phyloP scores from a whole-genome alignment of 2,888 invertebrate species.

The Lasioglossum morio region DNA sequence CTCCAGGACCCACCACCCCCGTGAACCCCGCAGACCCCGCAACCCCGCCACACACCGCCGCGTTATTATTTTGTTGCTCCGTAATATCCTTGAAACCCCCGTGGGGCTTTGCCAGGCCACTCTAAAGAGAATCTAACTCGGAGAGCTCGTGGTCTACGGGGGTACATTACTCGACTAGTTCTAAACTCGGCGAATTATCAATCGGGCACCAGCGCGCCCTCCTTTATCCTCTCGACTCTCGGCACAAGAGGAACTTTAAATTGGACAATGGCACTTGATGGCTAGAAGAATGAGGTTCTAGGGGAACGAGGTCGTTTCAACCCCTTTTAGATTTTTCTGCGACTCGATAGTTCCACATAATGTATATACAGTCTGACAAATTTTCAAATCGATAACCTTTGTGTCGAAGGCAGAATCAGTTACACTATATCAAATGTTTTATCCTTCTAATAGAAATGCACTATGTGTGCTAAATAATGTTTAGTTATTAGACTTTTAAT shows the following conservation, averaged over 20 bases:
- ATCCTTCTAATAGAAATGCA: not conserved
- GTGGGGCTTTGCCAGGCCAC: slow-evolving; percentile 71
- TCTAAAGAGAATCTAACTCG: slow-evolving; percentile 73
- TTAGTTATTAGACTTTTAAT: too few relatives aligned
- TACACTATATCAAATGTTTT: not conserved
- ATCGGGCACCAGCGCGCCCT: slow-evolving; percentile 11
- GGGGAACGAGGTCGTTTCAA: slow-evolving; percentile 2
- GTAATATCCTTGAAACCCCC: slow-evolving; percentile 75
- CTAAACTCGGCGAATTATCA: slow-evolving; percentile 61
- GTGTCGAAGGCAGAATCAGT: not conserved
- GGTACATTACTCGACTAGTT: slow-evolving; percentile 61
- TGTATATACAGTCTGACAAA: not conserved
- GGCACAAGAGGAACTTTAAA: slow-evolving; percentile 31
- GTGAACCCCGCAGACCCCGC: not conserved
- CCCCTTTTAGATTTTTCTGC: not conserved
- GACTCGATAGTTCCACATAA: not conserved
- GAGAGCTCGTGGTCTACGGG: slow-evolving; percentile 47
- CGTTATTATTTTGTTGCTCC: slow-evolving; percentile 75
- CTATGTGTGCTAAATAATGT: not conserved
- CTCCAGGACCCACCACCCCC: slow-evolving; percentile 20
- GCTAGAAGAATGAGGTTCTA: not conserved
- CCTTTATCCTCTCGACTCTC: slow-evolving; percentile 28
- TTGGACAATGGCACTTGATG: slow-evolving; percentile 25
- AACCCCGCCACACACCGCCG: slow-evolving; percentile 17
- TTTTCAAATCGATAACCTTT: not conserved